Evolutionary conservation across 2,888 invertebrate genomes (phyloP), one percentile per base, ranked within the genome.

Genomic region (Drosophila borborema): DNA sequence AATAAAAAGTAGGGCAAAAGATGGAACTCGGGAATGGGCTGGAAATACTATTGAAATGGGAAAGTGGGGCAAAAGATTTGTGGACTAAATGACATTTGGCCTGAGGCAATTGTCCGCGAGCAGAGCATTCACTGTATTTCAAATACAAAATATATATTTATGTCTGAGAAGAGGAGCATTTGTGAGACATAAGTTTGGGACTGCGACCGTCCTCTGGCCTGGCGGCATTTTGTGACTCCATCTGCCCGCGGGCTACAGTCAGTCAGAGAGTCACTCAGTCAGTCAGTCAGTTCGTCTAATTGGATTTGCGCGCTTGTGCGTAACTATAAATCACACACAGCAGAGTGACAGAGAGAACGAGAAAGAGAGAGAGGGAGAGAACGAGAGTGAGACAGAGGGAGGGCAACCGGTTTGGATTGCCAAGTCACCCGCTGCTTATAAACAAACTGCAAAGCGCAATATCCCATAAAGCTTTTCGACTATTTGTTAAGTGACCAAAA

Each of bases 281-380:
- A 70, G 60, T 60, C 70, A 73, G 63, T 59, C 51, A 69, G 74
- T 82, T 79, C 73, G 76, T 90, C 89, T 88, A 85, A 90, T 88
- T 87, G 87, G 85, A 87, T 88, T 88, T 89, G 89, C 79, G 90
- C 87, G 90, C 85, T 89, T 89, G 88, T 90, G 86, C 86, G 90
- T 87, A 88, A 88, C 90, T 86, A 87, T 89, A 88, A 89, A 88
- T 88, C 90, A 90, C 82, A 89, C 64, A 72, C 58, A 53, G 62
- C 49, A 54, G 58, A 36, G 65, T 16, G 61, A 63, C 54, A 54
- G 46, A 2, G 46, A 43, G 6, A 23, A 23, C 16, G 14, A 48
- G n/a, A 10, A 8, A 36, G 65, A n/a, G 45, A 43, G 6, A 23
- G 46, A 23, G 20, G 23, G 28, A 9, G 14, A 51, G 34, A 51